phyloP scores from a whole-genome alignment of 2,113 vertebrate species.

The Oryzias javanicus region DNA sequence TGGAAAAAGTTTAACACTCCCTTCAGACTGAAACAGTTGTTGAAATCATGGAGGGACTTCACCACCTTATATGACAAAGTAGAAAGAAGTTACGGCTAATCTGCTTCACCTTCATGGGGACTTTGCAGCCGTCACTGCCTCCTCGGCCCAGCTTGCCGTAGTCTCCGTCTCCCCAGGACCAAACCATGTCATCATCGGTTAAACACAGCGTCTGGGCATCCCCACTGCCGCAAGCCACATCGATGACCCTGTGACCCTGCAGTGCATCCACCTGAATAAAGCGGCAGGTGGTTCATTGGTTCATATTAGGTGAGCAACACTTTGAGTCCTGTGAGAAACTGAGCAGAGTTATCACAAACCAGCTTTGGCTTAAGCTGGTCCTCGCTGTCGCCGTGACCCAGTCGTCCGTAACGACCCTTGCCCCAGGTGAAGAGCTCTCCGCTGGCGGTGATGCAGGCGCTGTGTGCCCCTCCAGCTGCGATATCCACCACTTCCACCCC shows the following conservation, averaged over 20 bases:
- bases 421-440: conserved; percentile 98
- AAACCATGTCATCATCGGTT: conserved; percentile 96
- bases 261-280: conserved; percentile 90
- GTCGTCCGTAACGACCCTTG: conserved; percentile 92
- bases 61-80: too few species aligned
- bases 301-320: not conserved
- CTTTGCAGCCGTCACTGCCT: conserved; percentile 97
- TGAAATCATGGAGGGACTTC: too few species aligned
- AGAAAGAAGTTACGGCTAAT: conserved; percentile 1
- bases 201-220: conserved; percentile 96
- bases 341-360: conserved; percentile 67
- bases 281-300: conserved; percentile 3
- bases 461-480: conserved; percentile 95
- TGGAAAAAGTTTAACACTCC: too few species aligned
- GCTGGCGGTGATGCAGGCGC: conserved; percentile 92
- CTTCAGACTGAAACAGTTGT: too few species aligned
- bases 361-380: conserved; percentile 97
- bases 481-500: conserved; percentile 95
- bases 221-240: conserved; percentile 95
- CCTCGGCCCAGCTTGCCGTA: conserved; percentile 96
- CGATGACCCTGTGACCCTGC: conserved; percentile 94
- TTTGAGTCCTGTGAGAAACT: not conserved
- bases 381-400: conserved; percentile 96
- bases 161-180: conserved; percentile 99
- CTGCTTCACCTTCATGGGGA: conserved; percentile 92